These are phyloP conservation scores for Amiota mariae DNA, from an alignment of 2,888 invertebrate genomes.

Conservation along the genomic window DNA sequence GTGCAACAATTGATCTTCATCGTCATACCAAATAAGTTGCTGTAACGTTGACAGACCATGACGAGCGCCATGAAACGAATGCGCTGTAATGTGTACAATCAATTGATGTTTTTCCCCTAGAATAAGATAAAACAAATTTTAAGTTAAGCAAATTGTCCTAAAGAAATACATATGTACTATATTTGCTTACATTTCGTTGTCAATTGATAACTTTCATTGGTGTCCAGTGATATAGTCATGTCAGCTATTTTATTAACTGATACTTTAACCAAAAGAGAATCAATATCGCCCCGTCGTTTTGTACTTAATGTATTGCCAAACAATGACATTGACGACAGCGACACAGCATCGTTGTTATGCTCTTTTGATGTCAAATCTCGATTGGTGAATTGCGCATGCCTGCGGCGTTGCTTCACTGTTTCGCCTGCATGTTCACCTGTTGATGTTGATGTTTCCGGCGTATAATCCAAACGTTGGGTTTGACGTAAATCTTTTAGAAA, in stretches of 20 bases:
- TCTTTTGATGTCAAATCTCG: constrained; percentile 40
- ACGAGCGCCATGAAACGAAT: constrained; percentile 84
- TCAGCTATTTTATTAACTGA: constrained; percentile 76
- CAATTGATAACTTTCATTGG: constrained; percentile 85
- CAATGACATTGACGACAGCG: constrained; percentile 42
- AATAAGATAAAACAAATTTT: constrained; percentile 9
- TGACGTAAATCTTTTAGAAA: constrained; percentile 70
- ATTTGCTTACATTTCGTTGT: constrained; percentile 75
- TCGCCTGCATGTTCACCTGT: constrained; percentile 37
- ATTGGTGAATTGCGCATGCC: constrained; percentile 37
- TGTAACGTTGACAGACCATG: constrained; percentile 85
- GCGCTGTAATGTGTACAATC: constrained; percentile 79
- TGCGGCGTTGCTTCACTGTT: constrained; percentile 34
- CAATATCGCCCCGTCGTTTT: constrained; percentile 65
- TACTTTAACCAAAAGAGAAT: constrained; percentile 72
- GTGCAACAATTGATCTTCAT: constrained; percentile 78
- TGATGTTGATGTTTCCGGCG: constrained; percentile 33
- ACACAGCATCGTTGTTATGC: constrained; percentile 40
- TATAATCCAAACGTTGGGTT: constrained; percentile 66
- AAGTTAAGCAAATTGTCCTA: background rate
- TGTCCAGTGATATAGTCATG: constrained; percentile 78
- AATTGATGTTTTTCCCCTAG: constrained; percentile 72
- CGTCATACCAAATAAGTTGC: constrained; percentile 88
- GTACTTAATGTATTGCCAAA: constrained; percentile 55
- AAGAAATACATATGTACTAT: background rate